Evolutionary conservation across 2,888 invertebrate species (phyloP), one percentile per base, ranked within the genome.

Genomic region (Pseudococcus longispinus): DNA sequence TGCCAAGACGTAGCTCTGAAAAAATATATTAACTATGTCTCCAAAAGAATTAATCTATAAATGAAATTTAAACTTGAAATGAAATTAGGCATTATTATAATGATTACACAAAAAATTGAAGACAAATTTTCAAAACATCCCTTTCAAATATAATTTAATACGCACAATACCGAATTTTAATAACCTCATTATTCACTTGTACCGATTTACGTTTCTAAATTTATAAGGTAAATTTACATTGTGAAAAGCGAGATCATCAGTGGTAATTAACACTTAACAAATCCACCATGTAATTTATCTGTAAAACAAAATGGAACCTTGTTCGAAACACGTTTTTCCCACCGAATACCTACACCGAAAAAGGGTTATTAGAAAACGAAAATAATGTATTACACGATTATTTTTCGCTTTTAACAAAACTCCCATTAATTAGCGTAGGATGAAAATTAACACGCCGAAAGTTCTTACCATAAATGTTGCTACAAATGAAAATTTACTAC

Each of bases 401-500:
- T 32, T 2, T 74, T 74, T 74, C 32, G 29, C 18, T 18, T 32
- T 74, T 18, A 70, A 74, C 74, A 8, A 32, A 32, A 74, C 8
- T 32, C 18, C 74, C 74, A 74, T 74, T 74, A 74, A 74, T 74
- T 74, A 74, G 32, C n/a, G 74, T 74, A 74, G n/a, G 18, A 74
- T 32, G 32, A n/a, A 74, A 74, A 74, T 74, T 74, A 74, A 74
- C 32, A 6, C 32, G 74, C n/a, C 32, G 32, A 74, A 74, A 32
- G 74, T 74, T 74, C 32, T 70, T 74, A 32, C 74, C 74, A 6
- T n/a, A 20, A 60, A 74, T 74, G 74, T 32, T 74, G 74, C 29
- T 74, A 8, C 74, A 74, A 74, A 74, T 32, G 74, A 74, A 32
- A 74, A 29, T 74, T 74, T 32, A 74, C 32, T 74, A 32, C 74